Evolutionary conservation across 2,797 vertebrate species (phyloP).

Genomic region (Scarus forsteni): DNA sequence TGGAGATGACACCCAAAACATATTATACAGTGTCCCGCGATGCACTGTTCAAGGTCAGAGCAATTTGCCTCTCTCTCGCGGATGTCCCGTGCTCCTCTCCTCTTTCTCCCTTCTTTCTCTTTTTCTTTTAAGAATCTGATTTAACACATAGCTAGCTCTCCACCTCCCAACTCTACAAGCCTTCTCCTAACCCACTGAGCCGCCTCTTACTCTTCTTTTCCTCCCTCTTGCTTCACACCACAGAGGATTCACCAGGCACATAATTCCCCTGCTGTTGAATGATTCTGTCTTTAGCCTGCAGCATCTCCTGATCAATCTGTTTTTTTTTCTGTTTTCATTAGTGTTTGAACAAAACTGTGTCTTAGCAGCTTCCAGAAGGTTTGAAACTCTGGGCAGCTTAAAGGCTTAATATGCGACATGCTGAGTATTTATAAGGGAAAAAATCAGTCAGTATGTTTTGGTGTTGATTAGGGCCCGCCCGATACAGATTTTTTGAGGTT

Average conservation of each 20-base stretch:
- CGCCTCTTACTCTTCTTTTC: conserved; percentile 39
- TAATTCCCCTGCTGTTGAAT: conserved; percentile 50
- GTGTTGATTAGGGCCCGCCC: too few species aligned
- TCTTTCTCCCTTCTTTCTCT: conserved; percentile 41
- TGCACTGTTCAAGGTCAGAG: conserved; percentile 89
- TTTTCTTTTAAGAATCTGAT: conserved; percentile 57
- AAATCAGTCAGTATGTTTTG: too few species aligned
- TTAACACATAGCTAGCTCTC: conserved; percentile 65
- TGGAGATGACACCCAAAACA: conserved; percentile 90
- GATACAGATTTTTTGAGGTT: too few species aligned
- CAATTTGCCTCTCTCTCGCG: conserved; percentile 81
- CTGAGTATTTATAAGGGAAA: too few species aligned
- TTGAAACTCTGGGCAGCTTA: neutral
- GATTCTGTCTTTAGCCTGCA: conserved; percentile 51
- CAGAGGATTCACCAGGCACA: conserved; percentile 58
- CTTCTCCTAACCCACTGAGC: conserved; percentile 67
- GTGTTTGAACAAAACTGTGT: conserved; percentile 24
- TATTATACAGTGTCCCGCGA: conserved; percentile 89
- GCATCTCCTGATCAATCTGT: conserved; percentile 70
- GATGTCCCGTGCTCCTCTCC: conserved; percentile 71
- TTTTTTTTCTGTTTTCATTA: conserved; percentile 48
- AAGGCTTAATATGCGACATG: too few species aligned
- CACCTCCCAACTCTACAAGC: conserved; percentile 47
- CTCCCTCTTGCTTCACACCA: conserved; percentile 53
- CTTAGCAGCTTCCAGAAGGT: neutral